Percentiles rank a stretch among this genome's conserved stretches.
phyloP scores from a whole-genome alignment of 2,113 vertebrate species.

The Phoxinus phoxinus region DNA sequence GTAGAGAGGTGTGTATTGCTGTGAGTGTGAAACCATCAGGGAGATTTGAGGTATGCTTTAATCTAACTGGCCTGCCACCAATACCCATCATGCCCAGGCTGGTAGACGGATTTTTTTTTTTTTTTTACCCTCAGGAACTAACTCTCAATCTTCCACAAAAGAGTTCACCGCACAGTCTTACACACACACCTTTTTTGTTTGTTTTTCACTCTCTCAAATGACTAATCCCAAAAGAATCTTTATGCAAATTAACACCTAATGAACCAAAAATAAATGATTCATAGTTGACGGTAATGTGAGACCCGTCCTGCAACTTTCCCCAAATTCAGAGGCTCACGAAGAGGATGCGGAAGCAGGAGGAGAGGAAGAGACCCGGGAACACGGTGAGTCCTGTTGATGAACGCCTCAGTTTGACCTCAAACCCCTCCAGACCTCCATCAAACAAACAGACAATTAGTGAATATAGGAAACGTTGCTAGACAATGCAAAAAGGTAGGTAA shows the following conservation, averaged over 20 bases:
- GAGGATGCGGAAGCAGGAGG: constrained; percentile 6
- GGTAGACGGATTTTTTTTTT: background rate
- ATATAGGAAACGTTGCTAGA: background rate
- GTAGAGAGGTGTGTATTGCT: background rate
- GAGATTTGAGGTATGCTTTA: background rate
- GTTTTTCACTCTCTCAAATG: background rate
- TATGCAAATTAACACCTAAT: background rate
- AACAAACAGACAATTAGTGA: background rate
- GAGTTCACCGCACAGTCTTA: background rate
- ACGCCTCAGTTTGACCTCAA: background rate
- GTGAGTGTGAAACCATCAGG: background rate
- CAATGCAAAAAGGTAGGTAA: too few species aligned
- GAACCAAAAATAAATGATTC: background rate
- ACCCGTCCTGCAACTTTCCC: background rate
- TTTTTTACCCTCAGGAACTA: background rate
- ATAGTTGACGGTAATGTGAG: background rate
- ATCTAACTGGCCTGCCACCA: constrained; percentile 4
- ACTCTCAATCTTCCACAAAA: background rate
- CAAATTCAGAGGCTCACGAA: constrained; percentile 16
- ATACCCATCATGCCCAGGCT: constrained; percentile 16
- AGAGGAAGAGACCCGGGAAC: constrained; percentile 26
- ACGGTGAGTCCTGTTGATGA: constrained; percentile 35
- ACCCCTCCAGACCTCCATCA: background rate
- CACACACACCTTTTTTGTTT: background rate
- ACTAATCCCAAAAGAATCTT: background rate